These are phyloP conservation scores for Metallyticus violacea DNA, from an alignment of 2,888 invertebrate genomes.

Conservation along the genomic window DNA sequence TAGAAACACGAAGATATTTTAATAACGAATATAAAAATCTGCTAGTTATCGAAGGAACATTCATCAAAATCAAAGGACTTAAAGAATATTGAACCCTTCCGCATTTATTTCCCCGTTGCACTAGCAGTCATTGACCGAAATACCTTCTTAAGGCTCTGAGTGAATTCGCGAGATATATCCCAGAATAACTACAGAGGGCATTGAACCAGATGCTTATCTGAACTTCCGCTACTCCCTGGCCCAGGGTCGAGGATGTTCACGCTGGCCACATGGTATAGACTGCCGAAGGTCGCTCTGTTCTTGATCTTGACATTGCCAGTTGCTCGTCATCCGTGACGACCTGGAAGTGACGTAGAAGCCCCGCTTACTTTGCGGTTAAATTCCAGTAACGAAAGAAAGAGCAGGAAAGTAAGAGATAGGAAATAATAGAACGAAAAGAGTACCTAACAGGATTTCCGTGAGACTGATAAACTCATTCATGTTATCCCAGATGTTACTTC, in stretches of 20 bases:
- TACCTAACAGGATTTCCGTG: background rate
- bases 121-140: no score
- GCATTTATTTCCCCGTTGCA: no score
- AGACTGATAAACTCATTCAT: no score
- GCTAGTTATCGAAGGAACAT: no score
- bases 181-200: background rate
- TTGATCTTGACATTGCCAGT: background rate
- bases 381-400: no score
- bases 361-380: background rate
- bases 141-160: background rate
- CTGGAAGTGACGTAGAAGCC: background rate
- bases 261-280: background rate
- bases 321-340: background rate
- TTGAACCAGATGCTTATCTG: background rate
- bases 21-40: no score
- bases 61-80: no score
- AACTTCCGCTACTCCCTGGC: background rate
- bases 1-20: no score
- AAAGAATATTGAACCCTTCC: no score
- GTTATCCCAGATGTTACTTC: no score
- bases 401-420: background rate
- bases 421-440: background rate
- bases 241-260: background rate
- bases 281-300: background rate
- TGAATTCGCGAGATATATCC: background rate